Evolutionary conservation across 2,888 invertebrate species (phyloP).

Genomic region (Drosophila buzzatii): DNA sequence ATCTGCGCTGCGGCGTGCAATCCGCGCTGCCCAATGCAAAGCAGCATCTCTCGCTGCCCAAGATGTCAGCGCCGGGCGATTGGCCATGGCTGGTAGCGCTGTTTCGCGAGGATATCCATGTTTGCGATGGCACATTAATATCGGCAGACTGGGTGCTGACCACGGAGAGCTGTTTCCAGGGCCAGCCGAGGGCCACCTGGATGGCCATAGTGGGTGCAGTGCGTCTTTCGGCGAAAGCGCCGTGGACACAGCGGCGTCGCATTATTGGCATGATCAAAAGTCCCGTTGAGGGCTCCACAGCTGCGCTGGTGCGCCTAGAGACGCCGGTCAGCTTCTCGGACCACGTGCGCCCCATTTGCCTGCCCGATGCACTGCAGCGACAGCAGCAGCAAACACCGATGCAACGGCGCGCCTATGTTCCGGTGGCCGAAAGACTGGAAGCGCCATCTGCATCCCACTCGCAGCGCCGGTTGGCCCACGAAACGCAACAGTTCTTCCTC

Average conservation of each 20-base stretch:
- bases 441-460: slow-evolving; percentile 37
- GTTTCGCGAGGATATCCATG: slow-evolving; percentile 93
- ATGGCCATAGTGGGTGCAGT: slow-evolving; percentile 91
- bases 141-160: slow-evolving; percentile 94
- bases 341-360: slow-evolving; percentile 93
- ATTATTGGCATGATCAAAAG: slow-evolving; percentile 95
- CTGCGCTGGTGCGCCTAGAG: slow-evolving; percentile 92
- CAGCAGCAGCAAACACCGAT: slow-evolving; percentile 73
- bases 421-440: slow-evolving; percentile 83
- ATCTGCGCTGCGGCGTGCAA: slow-evolving; percentile 91
- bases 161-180: slow-evolving; percentile 94
- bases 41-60: slow-evolving; percentile 86
- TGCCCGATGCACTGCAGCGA: slow-evolving; percentile 87
- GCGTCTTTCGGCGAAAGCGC: slow-evolving; percentile 91
- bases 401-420: slow-evolving; percentile 79
- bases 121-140: slow-evolving; percentile 93
- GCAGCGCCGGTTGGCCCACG: slow-evolving; percentile 75
- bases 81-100: slow-evolving; percentile 97
- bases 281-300: slow-evolving; percentile 94
- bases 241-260: slow-evolving; percentile 94
- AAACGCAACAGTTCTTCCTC: slow-evolving; percentile 84
- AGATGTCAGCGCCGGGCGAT: slow-evolving; percentile 92
- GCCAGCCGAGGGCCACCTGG: slow-evolving; percentile 95
- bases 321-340: slow-evolving; percentile 91
- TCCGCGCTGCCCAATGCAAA: slow-evolving; percentile 86